Evolutionary conservation across 92 coral and sea anemone genomes (phyloP).

Genomic region (Chrysogorgia sp.): DNA sequence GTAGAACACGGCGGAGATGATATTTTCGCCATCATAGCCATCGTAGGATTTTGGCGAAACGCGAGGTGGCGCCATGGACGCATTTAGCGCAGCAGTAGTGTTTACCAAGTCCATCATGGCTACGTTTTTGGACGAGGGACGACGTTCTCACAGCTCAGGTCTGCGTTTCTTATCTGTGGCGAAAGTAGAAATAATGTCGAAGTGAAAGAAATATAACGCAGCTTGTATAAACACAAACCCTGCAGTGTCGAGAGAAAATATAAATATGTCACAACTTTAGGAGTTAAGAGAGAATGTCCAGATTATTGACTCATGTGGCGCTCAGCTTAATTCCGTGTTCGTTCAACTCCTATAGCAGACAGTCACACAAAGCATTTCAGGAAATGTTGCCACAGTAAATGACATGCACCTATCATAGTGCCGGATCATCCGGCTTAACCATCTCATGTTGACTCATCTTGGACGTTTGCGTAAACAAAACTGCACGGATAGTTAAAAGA

Average conservation of each 20-base stretch:
- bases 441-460: no score
- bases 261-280: not conserved
- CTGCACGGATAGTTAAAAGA: no score
- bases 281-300: not conserved
- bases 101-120: not conserved
- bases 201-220: not conserved
- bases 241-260: conserved; percentile 11
- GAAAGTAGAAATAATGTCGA: not conserved
- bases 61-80: not conserved
- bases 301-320: not conserved
- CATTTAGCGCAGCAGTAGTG: not conserved
- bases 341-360: no score
- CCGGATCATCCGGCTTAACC: not conserved
- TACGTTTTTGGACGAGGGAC: not conserved
- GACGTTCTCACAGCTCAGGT: not conserved
- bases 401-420: no score
- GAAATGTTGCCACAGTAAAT: no score
- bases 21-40: conserved; percentile 60
- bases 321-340: no score
- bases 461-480: no score
- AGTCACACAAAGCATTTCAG: no score
- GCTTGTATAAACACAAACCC: conserved; percentile 2
- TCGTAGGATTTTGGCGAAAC: not conserved
- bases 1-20: conserved; percentile 54
- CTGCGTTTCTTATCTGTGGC: conserved; percentile 4